Evolutionary conservation across 1,140 invertebrate genomes (phyloP).

Genomic region (Anastrepha ludens): DNA sequence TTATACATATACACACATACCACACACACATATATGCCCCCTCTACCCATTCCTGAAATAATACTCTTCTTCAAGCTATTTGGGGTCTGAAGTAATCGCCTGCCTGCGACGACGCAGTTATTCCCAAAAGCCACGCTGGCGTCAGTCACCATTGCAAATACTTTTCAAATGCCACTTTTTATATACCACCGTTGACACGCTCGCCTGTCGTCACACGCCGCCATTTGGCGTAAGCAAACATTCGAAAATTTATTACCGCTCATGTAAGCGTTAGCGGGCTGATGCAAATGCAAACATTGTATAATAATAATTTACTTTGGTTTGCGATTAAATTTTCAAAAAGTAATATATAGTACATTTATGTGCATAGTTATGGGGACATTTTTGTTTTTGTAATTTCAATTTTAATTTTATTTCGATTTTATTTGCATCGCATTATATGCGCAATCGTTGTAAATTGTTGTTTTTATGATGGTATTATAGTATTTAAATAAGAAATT

Average conservation of each 20-base stretch:
- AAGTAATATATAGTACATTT: background rate
- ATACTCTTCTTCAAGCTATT: background rate
- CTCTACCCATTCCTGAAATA: background rate
- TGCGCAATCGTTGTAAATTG: slow-evolving; percentile 12
- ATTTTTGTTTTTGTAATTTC: slow-evolving; percentile 1
- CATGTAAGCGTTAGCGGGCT: slow-evolving; percentile 12
- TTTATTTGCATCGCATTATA: slow-evolving; percentile 1
- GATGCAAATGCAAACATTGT: slow-evolving; percentile 6
- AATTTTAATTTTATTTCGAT: background rate
- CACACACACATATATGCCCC: too few relatives aligned
- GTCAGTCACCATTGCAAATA: slow-evolving; percentile 1
- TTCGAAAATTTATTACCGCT: background rate
- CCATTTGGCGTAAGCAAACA: background rate
- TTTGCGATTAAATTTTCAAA: slow-evolving; percentile 17
- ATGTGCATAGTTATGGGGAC: background rate
- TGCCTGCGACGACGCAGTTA: background rate
- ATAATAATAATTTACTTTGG: slow-evolving; percentile 28
- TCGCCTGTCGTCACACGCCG: background rate
- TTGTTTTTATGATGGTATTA: slow-evolving; percentile 22
- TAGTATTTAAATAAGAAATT: slow-evolving; percentile 31
- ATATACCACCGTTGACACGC: too few relatives aligned
- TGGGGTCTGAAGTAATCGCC: background rate
- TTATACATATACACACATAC: too few relatives aligned
- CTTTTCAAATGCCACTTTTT: background rate
- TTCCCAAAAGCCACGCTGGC: slow-evolving; percentile 7